A percentile compares a stretch with the other conserved stretches of the same genome.
Conservation (phyloP, 1,140 invertebrate species). For the Pogonognathellus flavescens region DNA sequence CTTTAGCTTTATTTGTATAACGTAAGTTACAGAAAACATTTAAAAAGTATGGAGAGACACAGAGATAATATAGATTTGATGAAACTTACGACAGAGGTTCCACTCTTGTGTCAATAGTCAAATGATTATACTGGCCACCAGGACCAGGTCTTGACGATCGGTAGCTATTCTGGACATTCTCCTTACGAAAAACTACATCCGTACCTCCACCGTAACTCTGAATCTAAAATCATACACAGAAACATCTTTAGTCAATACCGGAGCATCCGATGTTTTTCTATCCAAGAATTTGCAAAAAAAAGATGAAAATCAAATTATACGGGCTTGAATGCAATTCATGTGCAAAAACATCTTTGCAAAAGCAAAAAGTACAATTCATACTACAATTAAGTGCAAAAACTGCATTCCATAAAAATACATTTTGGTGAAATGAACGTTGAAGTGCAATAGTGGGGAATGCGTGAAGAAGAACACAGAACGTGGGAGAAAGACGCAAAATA, state of each 20-base stretch:
- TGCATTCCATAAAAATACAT: too few relatives aligned
- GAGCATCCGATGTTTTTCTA: too few relatives aligned
- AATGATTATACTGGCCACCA: slow-evolving; percentile 59
- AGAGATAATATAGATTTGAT: not conserved
- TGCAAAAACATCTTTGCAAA: not conserved
- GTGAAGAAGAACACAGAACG: not conserved
- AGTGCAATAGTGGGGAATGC: too few relatives aligned
- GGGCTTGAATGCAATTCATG: not conserved
- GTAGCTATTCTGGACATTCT: slow-evolving; percentile 41
- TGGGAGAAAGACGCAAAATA: not conserved
- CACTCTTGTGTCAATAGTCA: slow-evolving; percentile 68
- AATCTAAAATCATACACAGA: slow-evolving; percentile 52
- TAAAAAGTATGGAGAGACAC: not conserved
- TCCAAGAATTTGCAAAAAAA: not conserved
- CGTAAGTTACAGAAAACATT: not conserved
- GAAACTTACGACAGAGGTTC: slow-evolving; percentile 68
- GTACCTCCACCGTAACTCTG: slow-evolving; percentile 44
- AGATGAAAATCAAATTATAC: not conserved
- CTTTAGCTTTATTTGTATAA: not conserved
- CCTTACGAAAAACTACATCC: slow-evolving; percentile 14
- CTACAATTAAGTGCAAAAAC: too few relatives aligned
- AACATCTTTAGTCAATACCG: not conserved
- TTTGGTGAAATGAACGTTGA: too few relatives aligned
- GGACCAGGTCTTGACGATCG: slow-evolving; percentile 5
- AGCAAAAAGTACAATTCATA: not conserved